A percentile compares a stretch with the other conserved stretches of the same genome.
Evolutionary conservation across 2,888 invertebrate species (phyloP).

Genomic region (Lapara coniferarum): DNA sequence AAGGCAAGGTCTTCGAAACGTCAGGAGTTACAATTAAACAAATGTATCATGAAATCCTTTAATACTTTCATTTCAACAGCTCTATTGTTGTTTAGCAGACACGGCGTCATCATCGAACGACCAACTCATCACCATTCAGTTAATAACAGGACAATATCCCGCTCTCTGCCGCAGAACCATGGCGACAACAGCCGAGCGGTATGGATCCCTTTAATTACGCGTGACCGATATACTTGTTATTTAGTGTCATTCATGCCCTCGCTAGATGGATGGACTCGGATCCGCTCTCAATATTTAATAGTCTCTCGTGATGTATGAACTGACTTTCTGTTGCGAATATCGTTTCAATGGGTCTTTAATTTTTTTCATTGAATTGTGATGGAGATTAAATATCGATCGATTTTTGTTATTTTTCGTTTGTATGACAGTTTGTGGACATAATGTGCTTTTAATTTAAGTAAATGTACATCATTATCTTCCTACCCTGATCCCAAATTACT

Average conservation of each 20-base stretch:
- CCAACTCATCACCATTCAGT: neutral
- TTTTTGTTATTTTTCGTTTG: neutral
- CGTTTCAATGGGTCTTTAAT: constrained; percentile 19
- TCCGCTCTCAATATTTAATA: constrained; percentile 21
- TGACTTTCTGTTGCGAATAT: constrained; percentile 20
- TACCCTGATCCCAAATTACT: too few relatives aligned
- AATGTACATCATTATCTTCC: too few relatives aligned
- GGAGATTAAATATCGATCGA: constrained; percentile 10
- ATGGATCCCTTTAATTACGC: constrained; percentile 66
- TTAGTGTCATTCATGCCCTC: constrained; percentile 59
- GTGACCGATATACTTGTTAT: constrained; percentile 73
- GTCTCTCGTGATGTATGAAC: constrained; percentile 19
- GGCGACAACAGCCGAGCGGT: constrained; percentile 53
- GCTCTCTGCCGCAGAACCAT: constrained; percentile 35
- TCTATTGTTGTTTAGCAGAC: too few relatives aligned
- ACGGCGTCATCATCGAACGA: neutral
- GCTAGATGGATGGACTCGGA: constrained; percentile 46
- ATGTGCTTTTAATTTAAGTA: neutral
- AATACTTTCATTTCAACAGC: too few relatives aligned
- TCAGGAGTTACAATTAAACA: too few relatives aligned
- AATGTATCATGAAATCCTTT: too few relatives aligned
- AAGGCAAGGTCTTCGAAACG: too few relatives aligned
- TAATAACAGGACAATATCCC: neutral
- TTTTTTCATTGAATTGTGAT: constrained; percentile 20
- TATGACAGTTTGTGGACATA: neutral